Conservation (phyloP, 2,888 invertebrate species). For the Thalpophila matura region DNA sequence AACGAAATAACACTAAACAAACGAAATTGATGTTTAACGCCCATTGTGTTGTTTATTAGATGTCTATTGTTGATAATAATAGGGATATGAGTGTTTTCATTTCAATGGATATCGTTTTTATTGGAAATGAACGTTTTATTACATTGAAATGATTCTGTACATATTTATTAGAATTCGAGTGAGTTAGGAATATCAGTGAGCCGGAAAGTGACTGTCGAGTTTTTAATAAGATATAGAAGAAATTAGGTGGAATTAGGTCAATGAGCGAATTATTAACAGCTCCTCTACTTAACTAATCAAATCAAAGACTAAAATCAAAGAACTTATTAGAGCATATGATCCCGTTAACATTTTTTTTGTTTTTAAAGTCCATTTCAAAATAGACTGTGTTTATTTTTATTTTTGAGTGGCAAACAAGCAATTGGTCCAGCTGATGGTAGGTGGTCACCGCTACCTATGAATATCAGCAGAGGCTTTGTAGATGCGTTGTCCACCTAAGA, state of each 20-base stretch:
- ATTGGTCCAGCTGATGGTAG: too few species aligned
- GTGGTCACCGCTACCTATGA: too few species aligned
- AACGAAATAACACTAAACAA: conserved; percentile 45
- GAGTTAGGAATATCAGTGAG: neutral
- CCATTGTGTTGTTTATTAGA: conserved; percentile 56
- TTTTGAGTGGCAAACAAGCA: too few species aligned
- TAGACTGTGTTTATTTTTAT: too few species aligned
- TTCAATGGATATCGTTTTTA: conserved; percentile 51
- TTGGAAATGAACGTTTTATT: conserved; percentile 46
- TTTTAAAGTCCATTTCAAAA: too few species aligned
- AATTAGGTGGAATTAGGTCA: neutral
- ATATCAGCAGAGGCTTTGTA: too few species aligned
- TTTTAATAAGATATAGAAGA: neutral
- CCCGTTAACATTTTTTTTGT: too few species aligned
- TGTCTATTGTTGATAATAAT: conserved; percentile 54
- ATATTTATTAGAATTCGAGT: conserved; percentile 41
- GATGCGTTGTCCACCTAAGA: too few species aligned
- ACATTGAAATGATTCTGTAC: conserved; percentile 42
- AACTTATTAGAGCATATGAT: too few species aligned
- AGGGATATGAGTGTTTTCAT: conserved; percentile 56
- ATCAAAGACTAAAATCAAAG: too few species aligned
- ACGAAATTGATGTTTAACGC: conserved; percentile 52
- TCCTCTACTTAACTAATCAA: too few species aligned
- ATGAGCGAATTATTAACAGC: too few species aligned
- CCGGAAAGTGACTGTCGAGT: neutral